These are phyloP conservation scores for Psephotus haematonotus DNA, from an alignment of 2,113 vertebrate species.

Conservation along the genomic window DNA sequence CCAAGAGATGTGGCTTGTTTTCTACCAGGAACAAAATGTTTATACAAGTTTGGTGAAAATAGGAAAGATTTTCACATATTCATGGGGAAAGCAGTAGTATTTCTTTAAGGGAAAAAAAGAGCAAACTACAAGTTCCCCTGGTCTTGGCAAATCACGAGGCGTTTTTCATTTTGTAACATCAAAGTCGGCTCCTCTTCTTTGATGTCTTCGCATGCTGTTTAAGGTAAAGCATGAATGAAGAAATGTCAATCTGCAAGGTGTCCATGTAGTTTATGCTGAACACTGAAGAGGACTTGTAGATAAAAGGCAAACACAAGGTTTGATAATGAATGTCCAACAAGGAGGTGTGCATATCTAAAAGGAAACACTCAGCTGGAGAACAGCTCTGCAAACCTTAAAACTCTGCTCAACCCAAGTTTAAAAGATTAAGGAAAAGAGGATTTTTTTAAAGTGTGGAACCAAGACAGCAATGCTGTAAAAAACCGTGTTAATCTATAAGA, in stretches of 20 bases:
- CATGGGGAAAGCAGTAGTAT: constrained; percentile 60
- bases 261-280: constrained; percentile 96
- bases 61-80: constrained; percentile 31
- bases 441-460: not conserved
- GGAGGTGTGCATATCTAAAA: constrained; percentile 79
- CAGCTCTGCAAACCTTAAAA: constrained; percentile 73
- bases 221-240: constrained; percentile 98
- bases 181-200: constrained; percentile 88
- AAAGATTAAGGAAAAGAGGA: constrained; percentile 63
- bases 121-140: constrained; percentile 86
- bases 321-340: constrained; percentile 97
- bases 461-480: not conserved
- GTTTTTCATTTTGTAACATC: constrained; percentile 95
- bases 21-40: not conserved
- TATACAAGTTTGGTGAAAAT: constrained; percentile 7
- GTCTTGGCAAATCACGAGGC: constrained; percentile 91
- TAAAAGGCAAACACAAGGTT: constrained; percentile 94
- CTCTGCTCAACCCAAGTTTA: constrained; percentile 71
- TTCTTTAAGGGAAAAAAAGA: constrained; percentile 75
- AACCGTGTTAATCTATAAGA: constrained; percentile 1
- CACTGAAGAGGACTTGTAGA: constrained; percentile 90
- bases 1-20: not conserved
- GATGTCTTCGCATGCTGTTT: constrained; percentile 96
- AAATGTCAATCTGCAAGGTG: constrained; percentile 97
- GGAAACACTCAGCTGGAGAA: constrained; percentile 75